Percentiles rank a stretch among this genome's conserved stretches.
phyloP scores from a whole-genome alignment of 2,797 vertebrate genomes.

The Molossus alvarezi region DNA sequence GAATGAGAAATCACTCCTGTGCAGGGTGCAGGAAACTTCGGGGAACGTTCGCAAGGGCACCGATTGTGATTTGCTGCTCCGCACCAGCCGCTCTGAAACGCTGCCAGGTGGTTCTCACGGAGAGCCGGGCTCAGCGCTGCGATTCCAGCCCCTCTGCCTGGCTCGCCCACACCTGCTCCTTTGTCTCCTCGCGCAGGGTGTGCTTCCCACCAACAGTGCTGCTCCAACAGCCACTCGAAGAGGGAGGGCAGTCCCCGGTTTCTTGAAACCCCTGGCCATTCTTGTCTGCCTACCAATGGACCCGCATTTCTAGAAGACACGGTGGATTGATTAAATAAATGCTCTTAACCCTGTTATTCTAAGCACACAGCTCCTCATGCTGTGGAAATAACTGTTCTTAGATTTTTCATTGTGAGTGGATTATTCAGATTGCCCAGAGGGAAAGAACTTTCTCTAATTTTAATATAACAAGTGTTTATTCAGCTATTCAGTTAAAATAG shows the following conservation, averaged over 20 bases:
- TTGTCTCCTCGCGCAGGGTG: not conserved
- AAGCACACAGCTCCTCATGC: constrained; percentile 76
- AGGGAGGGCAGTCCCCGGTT: not conserved
- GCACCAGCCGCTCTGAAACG: not conserved
- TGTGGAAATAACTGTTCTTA: constrained; percentile 81
- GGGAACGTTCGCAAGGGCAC: not conserved
- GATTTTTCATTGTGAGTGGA: constrained; percentile 81
- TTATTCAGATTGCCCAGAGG: constrained; percentile 73
- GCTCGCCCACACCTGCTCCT: constrained; percentile 2
- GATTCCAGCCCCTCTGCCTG: not conserved
- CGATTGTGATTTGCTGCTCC: not conserved
- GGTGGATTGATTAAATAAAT: constrained; percentile 78
- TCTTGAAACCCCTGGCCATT: not conserved
- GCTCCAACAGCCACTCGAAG: not conserved
- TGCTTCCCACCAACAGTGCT: fast-evolving
- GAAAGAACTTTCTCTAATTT: constrained; percentile 82
- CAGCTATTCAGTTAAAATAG: constrained; percentile 73
- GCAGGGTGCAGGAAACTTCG: not conserved
- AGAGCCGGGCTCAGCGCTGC: not conserved
- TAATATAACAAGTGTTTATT: constrained; percentile 80
- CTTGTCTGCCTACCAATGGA: constrained; percentile 1
- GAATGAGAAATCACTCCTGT: not conserved
- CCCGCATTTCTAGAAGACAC: constrained; percentile 52
- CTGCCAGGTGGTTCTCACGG: not conserved
- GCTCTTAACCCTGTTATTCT: constrained; percentile 80